Evolutionary conservation across 1,140 invertebrate species (phyloP), one percentile per base, ranked within the genome.

Genomic region (Nomia melanderi): DNA sequence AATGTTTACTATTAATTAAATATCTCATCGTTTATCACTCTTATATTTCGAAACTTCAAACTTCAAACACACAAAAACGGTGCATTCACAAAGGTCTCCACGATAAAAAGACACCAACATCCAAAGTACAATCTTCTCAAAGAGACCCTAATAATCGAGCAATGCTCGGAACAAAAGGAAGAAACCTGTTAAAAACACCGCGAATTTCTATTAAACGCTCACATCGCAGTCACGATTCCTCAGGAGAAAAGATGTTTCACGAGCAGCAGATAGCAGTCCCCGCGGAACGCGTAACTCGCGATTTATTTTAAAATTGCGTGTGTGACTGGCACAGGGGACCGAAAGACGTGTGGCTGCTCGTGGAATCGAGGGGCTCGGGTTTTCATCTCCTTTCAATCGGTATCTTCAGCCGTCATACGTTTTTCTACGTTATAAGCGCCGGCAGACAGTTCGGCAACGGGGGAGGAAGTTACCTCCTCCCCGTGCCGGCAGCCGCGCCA

Each of bases 391-490:
- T 25, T 65, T 75, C 69, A 63, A 70, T 79, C 65, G 41, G 64
- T 53, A 56, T 69, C 60, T 65, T 44, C 50, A 36, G 39, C 53
- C 47, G 47, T 79, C 77, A 83, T 72, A 70, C 47, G 77, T 82
- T 83, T 78, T 50, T 39, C 53, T 57, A 57, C 66, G 25, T 65
- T 72, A 83, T 83, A 59, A 79, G 56, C 66, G 66, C 47, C 54
- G 69, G 76, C 56, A 82, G 75, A 70, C 66, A 44, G 65, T 76
- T 69, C 36, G 64, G 39, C 73, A 17, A 4, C 20, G 2, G 41
- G 31, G 29, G 2, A 23, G 17, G 25, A 56, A 65, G 71, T 74
- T 74, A 74, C 33, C 27, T 44, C 8, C n/a, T 23, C 50, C 39
- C 39, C 39, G 9, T 12, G 5, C n/a, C 23, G 23, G 20, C 3